phyloP scores from a whole-genome alignment of 2,888 invertebrate genomes.

The Ashinkailepas kermadecensis region DNA sequence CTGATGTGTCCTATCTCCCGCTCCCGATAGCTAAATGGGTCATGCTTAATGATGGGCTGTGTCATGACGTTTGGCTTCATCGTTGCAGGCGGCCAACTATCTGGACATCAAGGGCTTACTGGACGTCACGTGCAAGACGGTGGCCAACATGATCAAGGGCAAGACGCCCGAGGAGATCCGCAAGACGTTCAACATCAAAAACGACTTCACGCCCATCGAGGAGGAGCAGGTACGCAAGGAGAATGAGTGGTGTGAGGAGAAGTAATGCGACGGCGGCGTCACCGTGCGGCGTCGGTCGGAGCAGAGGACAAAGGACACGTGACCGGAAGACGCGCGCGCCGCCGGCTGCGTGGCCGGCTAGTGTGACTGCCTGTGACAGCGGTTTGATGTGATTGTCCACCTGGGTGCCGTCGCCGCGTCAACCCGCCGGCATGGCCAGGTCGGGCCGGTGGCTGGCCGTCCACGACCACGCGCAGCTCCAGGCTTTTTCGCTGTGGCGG shows the following conservation, averaged over 20 bases:
- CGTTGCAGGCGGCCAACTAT: constrained; percentile 75
- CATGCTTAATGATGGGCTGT: too few species aligned
- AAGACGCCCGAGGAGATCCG: constrained; percentile 96
- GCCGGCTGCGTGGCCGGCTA: constrained; percentile 33
- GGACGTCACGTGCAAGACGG: constrained; percentile 97
- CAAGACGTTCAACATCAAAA: constrained; percentile 94
- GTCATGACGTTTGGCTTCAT: background rate
- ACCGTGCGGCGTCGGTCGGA: too few species aligned
- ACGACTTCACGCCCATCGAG: constrained; percentile 90
- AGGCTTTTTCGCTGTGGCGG: too few species aligned
- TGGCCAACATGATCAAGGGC: constrained; percentile 97
- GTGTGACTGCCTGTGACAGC: too few species aligned
- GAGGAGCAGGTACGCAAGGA: constrained; percentile 97
- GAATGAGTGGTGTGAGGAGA: constrained; percentile 90
- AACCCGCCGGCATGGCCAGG: too few species aligned
- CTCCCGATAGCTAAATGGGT: too few species aligned
- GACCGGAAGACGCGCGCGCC: constrained; percentile 44
- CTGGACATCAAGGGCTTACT: constrained; percentile 83
- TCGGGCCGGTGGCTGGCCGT: too few species aligned
- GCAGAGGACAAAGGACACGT: constrained; percentile 44
- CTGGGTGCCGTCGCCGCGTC: too few species aligned
- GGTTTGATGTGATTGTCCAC: too few species aligned
- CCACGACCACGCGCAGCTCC: too few species aligned
- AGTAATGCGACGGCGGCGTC: constrained; percentile 48
- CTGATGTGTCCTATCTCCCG: too few species aligned